phyloP scores from a whole-genome alignment of 1,140 invertebrate species.

The Bombus cullumanus region DNA sequence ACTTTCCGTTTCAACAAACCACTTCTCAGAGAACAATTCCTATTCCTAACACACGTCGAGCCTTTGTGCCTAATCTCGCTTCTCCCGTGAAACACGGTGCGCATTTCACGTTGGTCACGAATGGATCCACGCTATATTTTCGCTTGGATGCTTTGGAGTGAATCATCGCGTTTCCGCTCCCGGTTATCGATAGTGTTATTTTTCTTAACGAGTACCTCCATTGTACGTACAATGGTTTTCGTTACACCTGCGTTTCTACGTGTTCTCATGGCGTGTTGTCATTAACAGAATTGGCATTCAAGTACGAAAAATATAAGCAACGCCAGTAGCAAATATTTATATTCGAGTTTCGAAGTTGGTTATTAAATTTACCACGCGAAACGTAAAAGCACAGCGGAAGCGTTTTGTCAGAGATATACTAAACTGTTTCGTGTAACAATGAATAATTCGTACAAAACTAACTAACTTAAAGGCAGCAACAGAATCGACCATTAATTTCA shows the following conservation, averaged over 20 bases:
- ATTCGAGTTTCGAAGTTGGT: not conserved
- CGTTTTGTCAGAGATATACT: not conserved
- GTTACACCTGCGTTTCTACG: not conserved
- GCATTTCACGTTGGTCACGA: not conserved
- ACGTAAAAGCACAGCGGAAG: too few relatives aligned
- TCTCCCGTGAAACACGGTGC: constrained; percentile 26
- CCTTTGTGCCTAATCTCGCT: constrained; percentile 46
- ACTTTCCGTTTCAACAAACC: constrained; percentile 59
- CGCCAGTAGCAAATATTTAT: not conserved
- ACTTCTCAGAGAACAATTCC: constrained; percentile 44
- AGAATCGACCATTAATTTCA: not conserved
- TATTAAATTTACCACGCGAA: not conserved
- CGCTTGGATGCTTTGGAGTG: constrained; percentile 43
- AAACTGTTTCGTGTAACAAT: not conserved
- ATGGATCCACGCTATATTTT: constrained; percentile 34
- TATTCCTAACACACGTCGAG: constrained; percentile 15
- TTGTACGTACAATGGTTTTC: too few relatives aligned
- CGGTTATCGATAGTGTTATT: constrained; percentile 2
- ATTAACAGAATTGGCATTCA: not conserved
- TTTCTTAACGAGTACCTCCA: constrained; percentile 1
- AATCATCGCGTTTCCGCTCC: constrained; percentile 35
- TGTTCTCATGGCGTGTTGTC: not conserved
- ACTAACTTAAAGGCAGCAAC: not conserved
- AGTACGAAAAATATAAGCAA: not conserved
- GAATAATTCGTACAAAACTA: not conserved